Evolutionary conservation across 2,888 invertebrate genomes (phyloP).

Genomic region (Sthenelais limicola): DNA sequence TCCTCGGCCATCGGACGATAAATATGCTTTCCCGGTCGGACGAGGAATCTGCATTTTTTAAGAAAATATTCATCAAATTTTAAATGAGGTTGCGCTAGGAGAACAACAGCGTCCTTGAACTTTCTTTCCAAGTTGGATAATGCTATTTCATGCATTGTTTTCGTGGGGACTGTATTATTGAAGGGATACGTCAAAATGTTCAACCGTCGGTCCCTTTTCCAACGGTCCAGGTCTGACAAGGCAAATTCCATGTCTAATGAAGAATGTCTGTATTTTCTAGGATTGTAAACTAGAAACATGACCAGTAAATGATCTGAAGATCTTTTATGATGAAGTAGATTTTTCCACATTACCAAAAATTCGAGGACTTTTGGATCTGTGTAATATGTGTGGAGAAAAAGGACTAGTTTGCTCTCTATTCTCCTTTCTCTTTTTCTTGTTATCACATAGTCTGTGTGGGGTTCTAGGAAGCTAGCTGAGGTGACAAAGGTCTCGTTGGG

Average conservation of each 20-base stretch:
- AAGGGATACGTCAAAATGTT: slow-evolving; percentile 13
- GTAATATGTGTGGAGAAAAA: slow-evolving; percentile 30
- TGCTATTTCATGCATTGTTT: slow-evolving; percentile 1
- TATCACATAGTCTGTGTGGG: not conserved
- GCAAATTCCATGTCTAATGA: slow-evolving; percentile 12
- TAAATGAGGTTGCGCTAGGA: slow-evolving; percentile 21
- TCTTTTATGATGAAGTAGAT: not conserved
- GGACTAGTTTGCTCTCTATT: slow-evolving; percentile 9
- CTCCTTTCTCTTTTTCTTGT: not conserved
- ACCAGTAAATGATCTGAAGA: slow-evolving; percentile 6
- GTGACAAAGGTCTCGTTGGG: not conserved
- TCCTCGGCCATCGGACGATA: slow-evolving; percentile 23
- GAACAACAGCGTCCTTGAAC: slow-evolving; percentile 19
- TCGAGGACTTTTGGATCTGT: slow-evolving; percentile 16
- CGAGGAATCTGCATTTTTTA: slow-evolving; percentile 23
- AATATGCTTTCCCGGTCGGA: slow-evolving; percentile 22
- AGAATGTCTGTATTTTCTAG: not conserved
- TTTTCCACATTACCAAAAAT: slow-evolving; percentile 34
- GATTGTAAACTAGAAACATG: slow-evolving; percentile 9
- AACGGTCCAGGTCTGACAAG: slow-evolving; percentile 8
- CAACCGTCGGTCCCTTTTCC: slow-evolving; percentile 10
- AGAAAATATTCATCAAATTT: slow-evolving; percentile 24
- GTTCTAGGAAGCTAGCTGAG: not conserved
- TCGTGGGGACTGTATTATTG: not conserved
- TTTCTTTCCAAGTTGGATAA: not conserved